These are phyloP conservation scores for Euzophera pinguis DNA, from an alignment of 2,888 invertebrate species.

Conservation along the genomic window DNA sequence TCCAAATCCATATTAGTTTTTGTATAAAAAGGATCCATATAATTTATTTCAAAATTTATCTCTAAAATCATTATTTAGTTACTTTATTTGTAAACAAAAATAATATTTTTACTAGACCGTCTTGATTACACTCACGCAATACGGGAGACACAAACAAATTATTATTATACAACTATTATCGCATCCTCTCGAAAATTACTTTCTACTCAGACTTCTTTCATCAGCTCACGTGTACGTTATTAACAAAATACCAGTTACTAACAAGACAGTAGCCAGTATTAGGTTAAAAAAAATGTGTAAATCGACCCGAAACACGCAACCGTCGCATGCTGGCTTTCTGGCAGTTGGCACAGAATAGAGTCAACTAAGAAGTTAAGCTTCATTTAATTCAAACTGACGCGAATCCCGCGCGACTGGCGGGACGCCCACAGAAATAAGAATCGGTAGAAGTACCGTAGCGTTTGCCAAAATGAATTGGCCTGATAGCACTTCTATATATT, in stretches of 20 bases:
- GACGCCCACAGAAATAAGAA: no score
- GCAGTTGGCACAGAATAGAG: background rate
- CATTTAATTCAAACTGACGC: no score
- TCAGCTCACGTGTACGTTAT: slow-evolving; percentile 39
- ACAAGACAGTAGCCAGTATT: slow-evolving; percentile 68
- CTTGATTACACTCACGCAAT: slow-evolving; percentile 9
- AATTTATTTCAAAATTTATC: no score
- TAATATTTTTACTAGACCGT: background rate
- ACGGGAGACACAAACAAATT: slow-evolving; percentile 15
- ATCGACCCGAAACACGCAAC: slow-evolving; percentile 67
- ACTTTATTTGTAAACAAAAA: background rate
- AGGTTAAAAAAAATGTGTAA: slow-evolving; percentile 66
- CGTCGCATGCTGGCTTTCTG: slow-evolving; percentile 31
- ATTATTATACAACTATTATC: slow-evolving; percentile 18
- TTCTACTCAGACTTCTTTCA: slow-evolving; percentile 30
- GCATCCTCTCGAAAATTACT: slow-evolving; percentile 24
- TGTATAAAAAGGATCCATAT: no score
- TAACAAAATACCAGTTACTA: slow-evolving; percentile 49
- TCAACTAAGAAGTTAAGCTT: background rate
- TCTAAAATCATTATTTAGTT: no score
- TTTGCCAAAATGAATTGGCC: no score
- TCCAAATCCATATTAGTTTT: no score
- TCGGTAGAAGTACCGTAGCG: no score
- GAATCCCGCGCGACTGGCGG: no score
- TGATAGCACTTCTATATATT: no score